These are phyloP conservation scores for Etheostoma cragini DNA, from an alignment of 2,113 vertebrate genomes.

Conservation along the genomic window DNA sequence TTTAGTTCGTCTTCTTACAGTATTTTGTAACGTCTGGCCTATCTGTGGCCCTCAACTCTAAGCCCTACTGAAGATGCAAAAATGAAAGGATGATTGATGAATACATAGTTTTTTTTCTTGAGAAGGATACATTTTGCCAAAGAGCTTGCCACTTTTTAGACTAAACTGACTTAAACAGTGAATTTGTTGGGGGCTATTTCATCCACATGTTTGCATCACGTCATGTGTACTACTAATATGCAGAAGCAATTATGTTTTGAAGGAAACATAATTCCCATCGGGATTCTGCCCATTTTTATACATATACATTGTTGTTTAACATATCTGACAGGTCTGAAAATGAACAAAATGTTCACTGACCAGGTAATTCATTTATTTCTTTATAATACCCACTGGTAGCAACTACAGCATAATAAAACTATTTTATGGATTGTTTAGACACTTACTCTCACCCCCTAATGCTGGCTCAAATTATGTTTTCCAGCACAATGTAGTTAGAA, in stretches of 20 bases:
- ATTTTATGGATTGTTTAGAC: background rate
- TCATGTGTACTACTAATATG: background rate
- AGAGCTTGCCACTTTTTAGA: background rate
- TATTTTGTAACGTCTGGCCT: background rate
- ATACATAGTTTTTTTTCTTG: background rate
- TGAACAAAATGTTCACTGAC: background rate
- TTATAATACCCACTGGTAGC: background rate
- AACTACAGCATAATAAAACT: background rate
- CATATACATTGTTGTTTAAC: background rate
- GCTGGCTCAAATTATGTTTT: background rate
- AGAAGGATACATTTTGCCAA: background rate
- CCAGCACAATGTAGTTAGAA: background rate
- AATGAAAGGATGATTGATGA: background rate
- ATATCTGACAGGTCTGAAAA: background rate
- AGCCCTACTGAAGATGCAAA: background rate
- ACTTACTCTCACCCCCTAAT: background rate
- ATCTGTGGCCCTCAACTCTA: background rate
- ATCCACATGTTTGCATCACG: background rate
- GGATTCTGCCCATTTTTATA: background rate
- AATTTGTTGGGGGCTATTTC: background rate
- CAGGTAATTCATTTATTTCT: background rate
- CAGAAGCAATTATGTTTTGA: background rate
- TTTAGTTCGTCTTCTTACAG: background rate
- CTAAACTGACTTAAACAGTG: background rate
- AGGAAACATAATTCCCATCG: background rate